A percentile compares a stretch with the other conserved stretches of the same genome.
These are phyloP conservation scores for Acanthococcus lagerstroemiae DNA, from an alignment of 2,888 invertebrate species.

Conservation along the genomic window DNA sequence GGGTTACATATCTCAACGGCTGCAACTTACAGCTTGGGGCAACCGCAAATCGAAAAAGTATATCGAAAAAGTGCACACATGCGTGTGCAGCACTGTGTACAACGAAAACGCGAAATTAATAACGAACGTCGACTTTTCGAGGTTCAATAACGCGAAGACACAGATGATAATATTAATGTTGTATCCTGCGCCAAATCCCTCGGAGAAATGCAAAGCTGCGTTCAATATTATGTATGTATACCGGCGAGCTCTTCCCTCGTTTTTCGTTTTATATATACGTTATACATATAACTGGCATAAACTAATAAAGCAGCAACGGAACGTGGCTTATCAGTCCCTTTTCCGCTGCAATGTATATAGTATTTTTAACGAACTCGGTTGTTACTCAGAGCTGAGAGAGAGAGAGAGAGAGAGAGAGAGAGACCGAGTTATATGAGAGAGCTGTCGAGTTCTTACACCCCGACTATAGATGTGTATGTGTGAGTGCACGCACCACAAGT, in stretches of 20 bases:
- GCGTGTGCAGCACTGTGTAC: too few relatives aligned
- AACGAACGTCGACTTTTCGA: constrained; percentile 14
- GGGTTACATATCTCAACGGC: too few relatives aligned
- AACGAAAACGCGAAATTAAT: constrained; percentile 18
- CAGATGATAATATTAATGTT: constrained; percentile 19
- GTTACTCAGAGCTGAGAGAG: too few relatives aligned
- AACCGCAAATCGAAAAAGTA: too few relatives aligned
- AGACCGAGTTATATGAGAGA: neutral
- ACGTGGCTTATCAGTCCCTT: constrained; percentile 29
- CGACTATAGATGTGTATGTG: too few relatives aligned
- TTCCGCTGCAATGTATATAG: constrained; percentile 17
- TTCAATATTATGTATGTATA: constrained; percentile 18
- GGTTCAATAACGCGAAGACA: constrained; percentile 5
- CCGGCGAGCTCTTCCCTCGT: constrained; percentile 12
- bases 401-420: neutral
- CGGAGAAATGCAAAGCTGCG: constrained; percentile 25
- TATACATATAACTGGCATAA: constrained; percentile 13
- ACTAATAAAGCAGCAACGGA: constrained; percentile 23
- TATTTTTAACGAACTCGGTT: constrained; percentile 23
- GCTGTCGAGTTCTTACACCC: too few relatives aligned
- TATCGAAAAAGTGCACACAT: too few relatives aligned
- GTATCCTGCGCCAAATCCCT: constrained; percentile 24
- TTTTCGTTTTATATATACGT: constrained; percentile 3
- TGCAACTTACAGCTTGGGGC: too few relatives aligned
- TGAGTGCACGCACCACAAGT: too few relatives aligned